phyloP scores from a whole-genome alignment of 2,797 vertebrate genomes.

The Crenuchus spilurus region DNA sequence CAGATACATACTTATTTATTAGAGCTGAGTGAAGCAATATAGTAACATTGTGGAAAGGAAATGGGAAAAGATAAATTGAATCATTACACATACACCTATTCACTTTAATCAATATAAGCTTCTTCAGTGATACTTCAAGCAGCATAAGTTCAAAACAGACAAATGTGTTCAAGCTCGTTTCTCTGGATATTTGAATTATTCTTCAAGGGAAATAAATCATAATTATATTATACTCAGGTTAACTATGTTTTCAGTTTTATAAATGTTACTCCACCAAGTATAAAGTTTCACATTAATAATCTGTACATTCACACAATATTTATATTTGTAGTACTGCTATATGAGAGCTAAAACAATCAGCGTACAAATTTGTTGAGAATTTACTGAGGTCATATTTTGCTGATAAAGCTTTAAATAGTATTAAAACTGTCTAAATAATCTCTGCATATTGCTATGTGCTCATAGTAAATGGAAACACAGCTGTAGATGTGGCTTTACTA shows the following conservation, averaged over 20 bases:
- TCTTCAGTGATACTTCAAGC: constrained; percentile 17
- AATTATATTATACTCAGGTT: background rate
- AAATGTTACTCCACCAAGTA: constrained; percentile 17
- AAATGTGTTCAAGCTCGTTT: background rate
- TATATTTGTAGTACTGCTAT: background rate
- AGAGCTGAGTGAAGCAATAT: constrained; percentile 11
- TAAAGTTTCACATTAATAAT: constrained; percentile 7
- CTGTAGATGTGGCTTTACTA: too few relatives aligned
- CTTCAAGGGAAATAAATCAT: background rate
- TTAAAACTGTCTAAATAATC: background rate
- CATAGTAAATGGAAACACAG: background rate
- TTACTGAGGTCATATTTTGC: background rate
- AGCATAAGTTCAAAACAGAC: background rate
- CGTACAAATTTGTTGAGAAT: background rate
- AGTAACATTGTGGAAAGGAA: background rate
- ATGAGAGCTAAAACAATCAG: background rate
- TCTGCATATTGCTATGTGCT: constrained; percentile 2
- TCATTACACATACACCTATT: constrained; percentile 20
- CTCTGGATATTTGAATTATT: background rate
- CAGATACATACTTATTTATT: constrained; percentile 35
- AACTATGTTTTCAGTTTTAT: constrained; percentile 6
- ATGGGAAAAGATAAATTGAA: constrained; percentile 3
- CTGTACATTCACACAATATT: constrained; percentile 32
- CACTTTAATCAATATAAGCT: constrained; percentile 30
- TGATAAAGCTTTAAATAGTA: background rate